Evolutionary conservation across 2,113 vertebrate genomes (phyloP).

Genomic region (Globicephala melas): DNA sequence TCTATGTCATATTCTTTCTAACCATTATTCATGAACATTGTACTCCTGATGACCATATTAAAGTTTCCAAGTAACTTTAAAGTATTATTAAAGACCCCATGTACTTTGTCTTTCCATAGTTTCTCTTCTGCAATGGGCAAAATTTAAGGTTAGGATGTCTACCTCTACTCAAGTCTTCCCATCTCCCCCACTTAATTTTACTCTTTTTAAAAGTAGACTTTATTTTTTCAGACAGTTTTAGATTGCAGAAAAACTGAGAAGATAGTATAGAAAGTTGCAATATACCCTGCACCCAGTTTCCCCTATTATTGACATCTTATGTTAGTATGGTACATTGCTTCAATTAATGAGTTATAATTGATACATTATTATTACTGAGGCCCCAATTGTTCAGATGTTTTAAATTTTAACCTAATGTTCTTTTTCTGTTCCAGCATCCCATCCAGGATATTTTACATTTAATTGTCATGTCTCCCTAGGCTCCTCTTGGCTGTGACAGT

Average conservation of each 20-base stretch:
- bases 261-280: neutral
- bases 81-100: neutral
- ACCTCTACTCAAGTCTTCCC: neutral
- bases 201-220: neutral
- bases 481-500: neutral
- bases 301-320: neutral
- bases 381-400: neutral
- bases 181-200: neutral
- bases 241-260: neutral
- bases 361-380: neutral
- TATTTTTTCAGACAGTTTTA: neutral
- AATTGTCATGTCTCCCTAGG: neutral
- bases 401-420: constrained; percentile 15
- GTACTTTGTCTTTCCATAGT: neutral
- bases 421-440: neutral
- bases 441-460: neutral
- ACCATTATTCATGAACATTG: neutral
- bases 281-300: neutral
- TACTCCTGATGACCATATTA: neutral
- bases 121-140: neutral
- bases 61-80: neutral
- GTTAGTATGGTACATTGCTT: neutral
- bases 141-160: neutral
- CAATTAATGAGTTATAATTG: neutral
- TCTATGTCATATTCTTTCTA: neutral